Base-by-base conservation (phyloP, 2,797 vertebrate species). In the Acropternis orthonyx region DNA sequence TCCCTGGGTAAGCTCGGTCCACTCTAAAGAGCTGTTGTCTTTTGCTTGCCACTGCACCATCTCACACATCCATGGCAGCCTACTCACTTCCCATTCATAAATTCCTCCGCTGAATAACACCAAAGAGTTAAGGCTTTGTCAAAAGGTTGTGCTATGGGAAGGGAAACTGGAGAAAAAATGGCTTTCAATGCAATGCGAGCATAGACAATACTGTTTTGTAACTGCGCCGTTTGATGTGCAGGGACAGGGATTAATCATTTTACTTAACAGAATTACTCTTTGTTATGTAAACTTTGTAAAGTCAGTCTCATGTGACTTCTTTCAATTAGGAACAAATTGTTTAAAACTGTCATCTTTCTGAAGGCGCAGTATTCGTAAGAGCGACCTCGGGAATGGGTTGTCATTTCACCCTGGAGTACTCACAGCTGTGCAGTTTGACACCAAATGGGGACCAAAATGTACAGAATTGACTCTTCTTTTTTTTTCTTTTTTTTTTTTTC, bases 281-380 rank as follows among this genome's bases (percentile, higher is more conserved):
- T 98, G 98, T 98, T 97, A 98, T 97, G 98, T 98, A 98, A 98
- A 98, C 98, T 98, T 98, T 98, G 98, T 98, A 98, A 98, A 97
- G 98, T 97, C 98, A 91, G 93, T 97, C 97, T 97, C 96, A 95
- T 97, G 82, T 97, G 98, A 98, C 98, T 98, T 97, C 97, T 97
- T 96, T 96, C 97, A 93, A 95, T 96, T 82, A 97, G 92, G 96
- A 97, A 97, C 97, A 97, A 95, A 96, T 97, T 98, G 97, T 98
- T 97, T 97, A 97, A 97, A 98, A 98, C 96, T 85, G 95, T 97
- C 96, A 54, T 97, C 92, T 97, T 98, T 98, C 97, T 97, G 96
- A 98, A 97, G 97, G 97, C 97, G 88, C 95, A 87, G 93, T 77
- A 94, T 98, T 95, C 87, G 65, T 97, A 95, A 77, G 83, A 97